phyloP scores from a whole-genome alignment of 1,140 invertebrate species.

The Amyelois transitella region DNA sequence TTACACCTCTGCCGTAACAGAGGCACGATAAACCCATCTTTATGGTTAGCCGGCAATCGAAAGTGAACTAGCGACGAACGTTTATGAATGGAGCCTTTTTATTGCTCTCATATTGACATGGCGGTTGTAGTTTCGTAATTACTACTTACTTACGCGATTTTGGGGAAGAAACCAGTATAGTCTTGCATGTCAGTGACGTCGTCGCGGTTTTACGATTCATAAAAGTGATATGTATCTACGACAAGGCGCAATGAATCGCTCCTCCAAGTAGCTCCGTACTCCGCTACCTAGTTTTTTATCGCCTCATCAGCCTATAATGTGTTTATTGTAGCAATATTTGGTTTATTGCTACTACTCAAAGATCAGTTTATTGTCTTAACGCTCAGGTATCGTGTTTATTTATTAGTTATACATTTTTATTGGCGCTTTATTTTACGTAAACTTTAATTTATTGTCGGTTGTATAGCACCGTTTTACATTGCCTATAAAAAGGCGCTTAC shows the following conservation, averaged over 20 bases:
- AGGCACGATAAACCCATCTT: constrained; percentile 66
- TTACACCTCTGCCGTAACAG: constrained; percentile 66
- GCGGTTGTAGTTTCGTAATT: constrained; percentile 53
- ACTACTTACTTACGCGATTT: constrained; percentile 53
- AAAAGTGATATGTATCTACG: constrained; percentile 61
- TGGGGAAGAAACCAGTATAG: constrained; percentile 58
- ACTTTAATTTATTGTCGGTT: constrained; percentile 72
- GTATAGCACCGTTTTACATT: constrained; percentile 70
- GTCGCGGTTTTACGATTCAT: constrained; percentile 65
- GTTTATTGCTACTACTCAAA: constrained; percentile 67
- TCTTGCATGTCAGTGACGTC: constrained; percentile 57
- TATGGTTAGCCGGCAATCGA: constrained; percentile 62
- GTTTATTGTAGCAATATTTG: constrained; percentile 72
- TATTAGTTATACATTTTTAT: constrained; percentile 75
- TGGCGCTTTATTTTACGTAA: constrained; percentile 72
- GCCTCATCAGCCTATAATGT: constrained; percentile 65
- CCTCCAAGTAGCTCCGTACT: constrained; percentile 15
- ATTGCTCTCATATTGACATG: constrained; percentile 66
- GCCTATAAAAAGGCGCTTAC: constrained; percentile 71
- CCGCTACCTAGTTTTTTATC: constrained; percentile 51
- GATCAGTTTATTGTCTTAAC: constrained; percentile 70
- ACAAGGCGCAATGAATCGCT: constrained; percentile 20
- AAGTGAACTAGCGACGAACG: constrained; percentile 51
- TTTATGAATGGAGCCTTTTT: constrained; percentile 67
- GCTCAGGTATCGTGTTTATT: constrained; percentile 72